phyloP scores from a whole-genome alignment of 2,797 vertebrate species.

The Oryzias sinensis region DNA sequence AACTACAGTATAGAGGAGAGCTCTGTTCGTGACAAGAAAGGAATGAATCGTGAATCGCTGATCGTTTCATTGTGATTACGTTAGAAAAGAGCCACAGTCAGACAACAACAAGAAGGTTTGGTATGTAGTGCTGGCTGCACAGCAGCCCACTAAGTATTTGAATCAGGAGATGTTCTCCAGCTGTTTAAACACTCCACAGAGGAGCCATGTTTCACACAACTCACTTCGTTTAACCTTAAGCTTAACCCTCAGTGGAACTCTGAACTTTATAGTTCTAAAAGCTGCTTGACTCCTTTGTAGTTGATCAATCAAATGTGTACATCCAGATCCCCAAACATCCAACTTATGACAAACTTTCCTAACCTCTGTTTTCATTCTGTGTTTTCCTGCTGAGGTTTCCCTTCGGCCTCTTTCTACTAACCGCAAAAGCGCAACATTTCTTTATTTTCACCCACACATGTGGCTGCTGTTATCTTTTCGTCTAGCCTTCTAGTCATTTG shows the following conservation, averaged over 20 bases:
- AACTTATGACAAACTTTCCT: slow-evolving; percentile 11
- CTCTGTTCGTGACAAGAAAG: too few species aligned
- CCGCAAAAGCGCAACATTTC: slow-evolving; percentile 28
- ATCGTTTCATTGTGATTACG: too few species aligned
- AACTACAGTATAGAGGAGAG: too few species aligned
- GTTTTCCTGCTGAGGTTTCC: slow-evolving; percentile 60
- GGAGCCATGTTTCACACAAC: background rate
- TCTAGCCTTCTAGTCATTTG: slow-evolving; percentile 51
- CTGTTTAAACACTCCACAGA: background rate
- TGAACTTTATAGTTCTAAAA: too few species aligned
- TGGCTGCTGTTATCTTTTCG: slow-evolving; percentile 42
- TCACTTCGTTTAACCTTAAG: background rate
- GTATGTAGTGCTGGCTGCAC: too few species aligned
- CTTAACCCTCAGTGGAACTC: background rate
- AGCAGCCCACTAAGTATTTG: too few species aligned
- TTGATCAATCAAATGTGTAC: slow-evolving; percentile 1
- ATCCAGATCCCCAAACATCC: background rate
- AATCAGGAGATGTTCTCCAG: background rate
- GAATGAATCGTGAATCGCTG: too few species aligned
- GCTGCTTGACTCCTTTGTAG: background rate
- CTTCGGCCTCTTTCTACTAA: slow-evolving; percentile 54
- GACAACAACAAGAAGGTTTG: too few species aligned
- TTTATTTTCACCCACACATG: background rate
- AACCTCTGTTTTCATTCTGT: slow-evolving; percentile 55
- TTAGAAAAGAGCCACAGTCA: too few species aligned